phyloP scores from a whole-genome alignment of 2,113 vertebrate genomes.

The Melanocharis versteri region DNA sequence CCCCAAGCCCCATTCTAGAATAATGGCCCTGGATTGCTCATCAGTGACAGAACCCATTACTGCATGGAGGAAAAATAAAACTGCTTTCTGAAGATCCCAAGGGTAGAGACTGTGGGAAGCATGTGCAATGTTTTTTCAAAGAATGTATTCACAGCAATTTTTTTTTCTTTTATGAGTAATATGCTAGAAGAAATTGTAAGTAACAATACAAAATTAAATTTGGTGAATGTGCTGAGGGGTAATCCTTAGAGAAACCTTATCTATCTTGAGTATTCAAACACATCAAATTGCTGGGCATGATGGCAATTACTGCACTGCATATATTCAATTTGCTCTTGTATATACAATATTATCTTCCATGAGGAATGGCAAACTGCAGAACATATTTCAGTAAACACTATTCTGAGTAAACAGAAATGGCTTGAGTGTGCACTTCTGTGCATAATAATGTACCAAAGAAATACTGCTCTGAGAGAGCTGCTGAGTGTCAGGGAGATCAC shows the following conservation, averaged over 20 bases:
- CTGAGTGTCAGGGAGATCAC: neutral
- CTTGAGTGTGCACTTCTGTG: neutral
- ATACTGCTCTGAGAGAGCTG: neutral
- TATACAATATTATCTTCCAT: constrained; percentile 59
- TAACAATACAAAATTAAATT: constrained; percentile 67
- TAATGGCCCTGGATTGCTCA: neutral
- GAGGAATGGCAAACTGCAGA: constrained; percentile 19
- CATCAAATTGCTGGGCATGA: constrained; percentile 27
- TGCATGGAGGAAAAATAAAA: constrained; percentile 27
- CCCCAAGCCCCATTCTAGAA: neutral
- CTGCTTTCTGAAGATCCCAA: constrained; percentile 34
- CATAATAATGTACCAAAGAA: constrained; percentile 13
- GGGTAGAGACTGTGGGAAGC: neutral
- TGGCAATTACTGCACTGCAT: constrained; percentile 38
- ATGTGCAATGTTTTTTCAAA: constrained; percentile 28
- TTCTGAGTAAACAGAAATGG: constrained; percentile 49
- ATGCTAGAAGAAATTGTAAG: constrained; percentile 38
- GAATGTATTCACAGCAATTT: constrained; percentile 6
- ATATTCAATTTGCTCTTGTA: constrained; percentile 56
- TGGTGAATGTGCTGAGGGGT: constrained; percentile 53
- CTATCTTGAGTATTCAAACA: constrained; percentile 59
- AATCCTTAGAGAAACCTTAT: constrained; percentile 66
- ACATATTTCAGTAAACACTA: constrained; percentile 45
- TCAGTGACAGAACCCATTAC: neutral
- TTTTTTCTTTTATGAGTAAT: constrained; percentile 31